These are phyloP conservation scores for Urocitellus parryii DNA, from an alignment of 2,113 vertebrate genomes.

Conservation along the genomic window DNA sequence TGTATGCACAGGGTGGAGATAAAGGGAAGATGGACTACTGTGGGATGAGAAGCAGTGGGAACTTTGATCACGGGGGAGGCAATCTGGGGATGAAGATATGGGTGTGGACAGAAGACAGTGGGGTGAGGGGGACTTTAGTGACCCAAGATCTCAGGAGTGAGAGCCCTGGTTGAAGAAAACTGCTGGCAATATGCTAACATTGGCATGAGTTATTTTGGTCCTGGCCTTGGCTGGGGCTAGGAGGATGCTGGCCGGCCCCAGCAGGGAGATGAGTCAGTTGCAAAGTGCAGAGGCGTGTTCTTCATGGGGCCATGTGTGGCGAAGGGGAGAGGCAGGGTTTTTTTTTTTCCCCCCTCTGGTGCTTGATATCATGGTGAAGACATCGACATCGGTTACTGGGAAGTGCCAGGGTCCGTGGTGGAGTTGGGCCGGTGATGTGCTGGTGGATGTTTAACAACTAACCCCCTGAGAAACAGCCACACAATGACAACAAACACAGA, in stretches of 20 bases:
- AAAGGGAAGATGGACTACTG: background rate
- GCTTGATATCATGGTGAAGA: background rate
- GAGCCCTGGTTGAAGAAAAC: background rate
- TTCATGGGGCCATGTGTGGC: background rate
- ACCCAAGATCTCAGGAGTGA: background rate
- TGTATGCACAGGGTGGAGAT: background rate
- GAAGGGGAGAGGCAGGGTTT: background rate
- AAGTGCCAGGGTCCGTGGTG: background rate
- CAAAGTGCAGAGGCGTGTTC: background rate
- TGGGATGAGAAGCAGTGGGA: background rate
- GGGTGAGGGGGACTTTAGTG: background rate
- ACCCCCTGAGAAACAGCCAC: background rate
- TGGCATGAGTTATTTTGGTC: background rate
- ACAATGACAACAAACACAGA: background rate
- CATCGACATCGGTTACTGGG: background rate
- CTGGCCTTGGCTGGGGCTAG: background rate
- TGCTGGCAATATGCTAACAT: background rate
- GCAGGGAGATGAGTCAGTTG: background rate
- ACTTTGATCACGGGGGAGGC: background rate
- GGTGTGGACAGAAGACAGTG: background rate
- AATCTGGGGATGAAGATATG: background rate
- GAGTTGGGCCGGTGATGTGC: background rate
- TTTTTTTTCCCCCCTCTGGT: background rate
- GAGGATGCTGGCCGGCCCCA: background rate
- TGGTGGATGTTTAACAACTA: background rate